Evolutionary conservation across 2,888 invertebrate genomes (phyloP).

Genomic region (Pollenia amentaria): DNA sequence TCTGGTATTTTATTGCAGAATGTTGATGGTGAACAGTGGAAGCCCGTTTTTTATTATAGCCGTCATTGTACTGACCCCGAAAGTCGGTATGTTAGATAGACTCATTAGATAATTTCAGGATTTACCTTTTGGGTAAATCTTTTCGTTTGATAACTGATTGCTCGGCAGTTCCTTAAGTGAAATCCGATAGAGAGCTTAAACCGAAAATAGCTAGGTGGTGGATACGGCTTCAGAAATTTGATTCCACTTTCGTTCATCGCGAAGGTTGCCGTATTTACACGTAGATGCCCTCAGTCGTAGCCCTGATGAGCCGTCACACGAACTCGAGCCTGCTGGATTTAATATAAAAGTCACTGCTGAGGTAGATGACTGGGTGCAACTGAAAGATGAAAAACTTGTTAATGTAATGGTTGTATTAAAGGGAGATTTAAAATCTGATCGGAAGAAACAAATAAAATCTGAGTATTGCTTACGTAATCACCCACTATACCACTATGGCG

Average conservation of each 20-base stretch:
- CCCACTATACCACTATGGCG: background rate
- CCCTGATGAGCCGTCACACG: too few species aligned
- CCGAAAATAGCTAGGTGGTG: background rate
- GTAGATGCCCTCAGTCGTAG: too few species aligned
- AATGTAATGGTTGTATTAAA: too few species aligned
- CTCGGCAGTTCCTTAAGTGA: background rate
- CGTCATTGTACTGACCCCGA: background rate
- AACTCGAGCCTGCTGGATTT: too few species aligned
- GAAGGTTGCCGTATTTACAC: too few species aligned
- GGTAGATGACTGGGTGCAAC: too few species aligned
- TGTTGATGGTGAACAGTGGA: background rate
- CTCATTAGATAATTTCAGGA: too few species aligned
- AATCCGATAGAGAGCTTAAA: background rate
- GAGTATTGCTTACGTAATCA: background rate
- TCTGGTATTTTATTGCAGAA: background rate
- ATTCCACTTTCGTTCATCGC: too few species aligned
- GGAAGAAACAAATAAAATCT: background rate
- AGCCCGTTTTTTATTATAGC: slow-evolving; percentile 18
- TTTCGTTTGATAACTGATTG: slow-evolving; percentile 36
- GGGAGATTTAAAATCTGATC: too few species aligned
- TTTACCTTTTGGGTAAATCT: background rate
- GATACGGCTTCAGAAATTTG: background rate
- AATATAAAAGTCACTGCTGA: too few species aligned
- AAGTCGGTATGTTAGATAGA: background rate
- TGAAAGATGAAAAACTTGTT: too few species aligned